These are phyloP conservation scores for Desoria tigrina DNA, from an alignment of 2,888 invertebrate genomes.

Conservation along the genomic window DNA sequence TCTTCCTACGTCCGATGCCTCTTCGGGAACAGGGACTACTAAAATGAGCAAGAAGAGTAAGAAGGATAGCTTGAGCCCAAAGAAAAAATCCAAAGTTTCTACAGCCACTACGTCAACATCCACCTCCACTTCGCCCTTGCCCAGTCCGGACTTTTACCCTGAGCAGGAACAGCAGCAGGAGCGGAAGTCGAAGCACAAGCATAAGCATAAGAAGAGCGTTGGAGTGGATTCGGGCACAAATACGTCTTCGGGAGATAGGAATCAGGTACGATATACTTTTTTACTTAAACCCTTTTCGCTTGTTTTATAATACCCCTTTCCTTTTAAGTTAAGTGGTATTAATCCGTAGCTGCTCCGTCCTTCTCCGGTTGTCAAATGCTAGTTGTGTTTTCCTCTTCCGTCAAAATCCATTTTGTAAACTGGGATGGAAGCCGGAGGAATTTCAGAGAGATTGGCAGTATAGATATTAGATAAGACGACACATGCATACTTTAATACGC, in stretches of 20 bases:
- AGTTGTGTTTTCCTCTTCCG: too few species aligned
- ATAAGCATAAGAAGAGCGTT: not conserved
- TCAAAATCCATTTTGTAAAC: too few species aligned
- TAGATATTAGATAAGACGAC: too few species aligned
- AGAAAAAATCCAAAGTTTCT: constrained; percentile 40
- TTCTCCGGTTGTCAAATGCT: too few species aligned
- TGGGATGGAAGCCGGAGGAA: too few species aligned
- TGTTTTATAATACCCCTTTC: too few species aligned
- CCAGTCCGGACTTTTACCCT: constrained; percentile 12
- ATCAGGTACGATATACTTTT: not conserved
- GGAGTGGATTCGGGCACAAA: constrained; percentile 5
- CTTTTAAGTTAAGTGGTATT: too few species aligned
- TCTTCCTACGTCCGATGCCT: too few species aligned
- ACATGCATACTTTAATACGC: too few species aligned
- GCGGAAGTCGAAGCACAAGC: not conserved
- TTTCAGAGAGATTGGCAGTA: too few species aligned
- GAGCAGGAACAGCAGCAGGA: not conserved
- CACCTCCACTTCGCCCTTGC: constrained; percentile 38
- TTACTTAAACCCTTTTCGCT: too few species aligned
- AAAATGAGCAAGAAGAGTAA: constrained; percentile 26
- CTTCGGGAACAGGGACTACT: constrained; percentile 5
- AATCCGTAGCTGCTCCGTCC: too few species aligned
- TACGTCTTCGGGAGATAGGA: not conserved
- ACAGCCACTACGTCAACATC: constrained; percentile 43
- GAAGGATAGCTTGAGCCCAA: constrained; percentile 33